Conservation (phyloP, 2,888 invertebrate species). For the Caenorhabditis sp. region DNA sequence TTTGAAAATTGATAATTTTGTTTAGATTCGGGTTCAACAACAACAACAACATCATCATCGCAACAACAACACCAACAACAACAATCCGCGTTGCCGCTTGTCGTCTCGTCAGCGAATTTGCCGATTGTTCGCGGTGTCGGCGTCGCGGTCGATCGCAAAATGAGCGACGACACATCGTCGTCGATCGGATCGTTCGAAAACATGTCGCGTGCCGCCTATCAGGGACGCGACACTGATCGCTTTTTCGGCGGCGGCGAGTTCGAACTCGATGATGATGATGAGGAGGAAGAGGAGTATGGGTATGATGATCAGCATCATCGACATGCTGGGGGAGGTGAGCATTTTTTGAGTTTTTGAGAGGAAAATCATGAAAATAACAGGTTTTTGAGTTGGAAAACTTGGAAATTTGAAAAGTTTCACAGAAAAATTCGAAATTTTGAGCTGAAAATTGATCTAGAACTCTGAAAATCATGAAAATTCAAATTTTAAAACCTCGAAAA, state of each 20-base stretch:
- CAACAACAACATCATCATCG: background rate
- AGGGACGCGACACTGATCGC: slow-evolving; percentile 45
- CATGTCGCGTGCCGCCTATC: slow-evolving; percentile 19
- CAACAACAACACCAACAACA: background rate
- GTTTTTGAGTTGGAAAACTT: no score
- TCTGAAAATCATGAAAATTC: no score
- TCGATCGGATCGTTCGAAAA: slow-evolving; percentile 22
- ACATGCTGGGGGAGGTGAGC: slow-evolving; percentile 1
- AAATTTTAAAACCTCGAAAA: background rate
- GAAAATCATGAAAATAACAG: no score
- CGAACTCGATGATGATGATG: slow-evolving; percentile 37
- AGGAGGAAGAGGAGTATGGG: slow-evolving; percentile 10
- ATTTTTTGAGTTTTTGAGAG: no score
- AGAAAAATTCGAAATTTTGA: background rate
- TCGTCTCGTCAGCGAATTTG: background rate
- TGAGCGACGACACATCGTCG: slow-evolving; percentile 18
- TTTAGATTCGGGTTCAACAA: slow-evolving; percentile 26
- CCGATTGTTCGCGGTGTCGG: slow-evolving; percentile 12
- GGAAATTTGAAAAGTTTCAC: background rate
- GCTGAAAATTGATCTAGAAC: no score
- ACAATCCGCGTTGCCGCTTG: no score
- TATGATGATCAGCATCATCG: background rate
- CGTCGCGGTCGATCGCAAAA: slow-evolving; percentile 13
- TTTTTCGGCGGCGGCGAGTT: slow-evolving; percentile 39
- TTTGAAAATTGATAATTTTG: no score